phyloP scores from a whole-genome alignment of 1,140 invertebrate genomes.

The Aplysia californica region DNA sequence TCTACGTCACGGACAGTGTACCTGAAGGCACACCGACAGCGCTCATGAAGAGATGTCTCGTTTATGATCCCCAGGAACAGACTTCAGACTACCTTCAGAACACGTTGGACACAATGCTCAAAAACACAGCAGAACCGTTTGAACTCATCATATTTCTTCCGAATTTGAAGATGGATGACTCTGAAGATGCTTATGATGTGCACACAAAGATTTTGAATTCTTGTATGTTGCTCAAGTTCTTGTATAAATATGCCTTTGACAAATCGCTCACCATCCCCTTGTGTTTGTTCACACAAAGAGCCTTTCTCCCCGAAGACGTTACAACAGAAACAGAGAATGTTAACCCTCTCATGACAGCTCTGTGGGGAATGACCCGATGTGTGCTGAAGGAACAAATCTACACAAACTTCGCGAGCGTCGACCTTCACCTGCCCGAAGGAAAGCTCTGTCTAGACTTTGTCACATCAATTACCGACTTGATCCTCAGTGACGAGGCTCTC shows the following conservation, averaged over 20 bases:
- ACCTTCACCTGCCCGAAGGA: conserved; percentile 24
- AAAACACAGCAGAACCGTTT: not conserved
- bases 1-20: conserved; percentile 20
- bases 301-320: conserved; percentile 6
- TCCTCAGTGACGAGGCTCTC: conserved; percentile 2
- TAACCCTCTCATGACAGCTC: conserved; percentile 31
- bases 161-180: conserved; percentile 1
- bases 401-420: conserved; percentile 21
- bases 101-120: conserved; percentile 1
- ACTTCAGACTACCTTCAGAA: not conserved
- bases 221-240: conserved; percentile 18
- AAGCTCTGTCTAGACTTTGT: conserved; percentile 5
- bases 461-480: not conserved
- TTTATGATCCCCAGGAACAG: conserved; percentile 5
- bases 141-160: conserved; percentile 13
- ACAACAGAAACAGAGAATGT: not conserved
- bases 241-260: conserved; percentile 16
- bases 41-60: not conserved
- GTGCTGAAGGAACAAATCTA: conserved; percentile 30
- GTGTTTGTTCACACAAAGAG: conserved; percentile 29
- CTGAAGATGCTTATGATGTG: conserved; percentile 10
- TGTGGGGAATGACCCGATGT: conserved; percentile 34
- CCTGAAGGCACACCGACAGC: not conserved
- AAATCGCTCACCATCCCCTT: conserved; percentile 14
- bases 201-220: conserved; percentile 14